A percentile compares a stretch with the other conserved stretches of the same genome.
phyloP scores from a whole-genome alignment of 2,888 invertebrate genomes.

The Agrochola lota region DNA sequence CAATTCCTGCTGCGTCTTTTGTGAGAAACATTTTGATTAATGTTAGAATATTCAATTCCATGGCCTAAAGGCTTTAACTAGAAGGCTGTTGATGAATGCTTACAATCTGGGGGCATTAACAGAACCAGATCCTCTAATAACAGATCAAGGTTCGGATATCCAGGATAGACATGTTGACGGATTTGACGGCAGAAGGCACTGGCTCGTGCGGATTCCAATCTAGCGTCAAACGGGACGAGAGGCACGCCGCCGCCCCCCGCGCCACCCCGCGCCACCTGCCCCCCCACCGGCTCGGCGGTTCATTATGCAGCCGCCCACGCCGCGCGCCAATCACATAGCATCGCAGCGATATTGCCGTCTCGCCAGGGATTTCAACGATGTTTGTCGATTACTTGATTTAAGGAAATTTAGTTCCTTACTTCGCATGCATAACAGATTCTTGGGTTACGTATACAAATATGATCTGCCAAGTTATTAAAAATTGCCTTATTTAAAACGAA shows the following conservation, averaged over 20 bases:
- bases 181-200: constrained; percentile 80
- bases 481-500: not conserved
- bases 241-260: constrained; percentile 58
- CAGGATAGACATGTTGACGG: constrained; percentile 78
- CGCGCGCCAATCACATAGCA: constrained; percentile 88
- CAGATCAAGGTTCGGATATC: constrained; percentile 67
- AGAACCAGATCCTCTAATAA: constrained; percentile 59
- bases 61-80: constrained; percentile 3
- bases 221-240: constrained; percentile 77
- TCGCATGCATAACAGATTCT: constrained; percentile 42
- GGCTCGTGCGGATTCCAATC: constrained; percentile 84
- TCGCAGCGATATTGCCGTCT: constrained; percentile 86
- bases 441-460: constrained; percentile 16
- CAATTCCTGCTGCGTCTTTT: constrained; percentile 32
- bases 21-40: constrained; percentile 23
- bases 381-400: constrained; percentile 78
- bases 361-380: constrained; percentile 83
- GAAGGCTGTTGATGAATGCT: constrained; percentile 20
- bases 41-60: constrained; percentile 17
- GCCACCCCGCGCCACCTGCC: constrained; percentile 67
- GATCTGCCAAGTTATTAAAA: not conserved
- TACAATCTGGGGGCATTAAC: constrained; percentile 37
- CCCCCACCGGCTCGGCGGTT: constrained; percentile 77
- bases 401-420: constrained; percentile 62
- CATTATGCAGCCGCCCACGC: constrained; percentile 89